These are phyloP conservation scores for Haliclona indistincta DNA, from an alignment of 37 sponge, comb jelly and placozoan genomes.

Conservation along the genomic window DNA sequence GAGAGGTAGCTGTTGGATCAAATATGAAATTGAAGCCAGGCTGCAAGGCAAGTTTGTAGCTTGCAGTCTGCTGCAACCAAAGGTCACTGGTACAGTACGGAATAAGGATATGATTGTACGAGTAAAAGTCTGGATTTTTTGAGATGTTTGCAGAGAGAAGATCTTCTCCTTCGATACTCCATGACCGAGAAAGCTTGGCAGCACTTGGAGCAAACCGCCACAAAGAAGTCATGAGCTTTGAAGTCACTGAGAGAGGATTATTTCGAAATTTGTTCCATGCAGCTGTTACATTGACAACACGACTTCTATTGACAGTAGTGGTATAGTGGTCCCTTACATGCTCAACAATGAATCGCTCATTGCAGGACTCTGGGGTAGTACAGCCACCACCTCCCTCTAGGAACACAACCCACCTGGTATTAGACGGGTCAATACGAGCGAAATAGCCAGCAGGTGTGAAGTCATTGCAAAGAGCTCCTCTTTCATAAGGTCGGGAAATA, in stretches of 20 bases:
- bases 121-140: conserved; percentile 42
- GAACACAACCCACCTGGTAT: conserved; percentile 47
- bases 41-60: not conserved
- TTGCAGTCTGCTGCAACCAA: conserved; percentile 34
- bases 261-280: conserved; percentile 27
- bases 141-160: conserved; percentile 23
- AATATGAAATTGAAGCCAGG: conserved; percentile 21
- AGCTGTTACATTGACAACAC: conserved; percentile 5
- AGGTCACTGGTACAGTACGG: conserved; percentile 78
- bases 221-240: conserved; percentile 47
- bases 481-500: not conserved
- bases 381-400: conserved; percentile 70
- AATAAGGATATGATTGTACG: conserved; percentile 57
- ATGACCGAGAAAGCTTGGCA: not conserved
- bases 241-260: conserved; percentile 15
- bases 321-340: conserved; percentile 17
- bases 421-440: conserved; percentile 1
- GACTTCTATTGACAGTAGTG: not conserved
- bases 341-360: conserved; percentile 44
- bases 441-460: conserved; percentile 61
- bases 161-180: conserved; percentile 41
- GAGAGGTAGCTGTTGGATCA: conserved; percentile 18
- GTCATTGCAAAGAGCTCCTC: conserved; percentile 54
- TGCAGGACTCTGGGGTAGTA: conserved; percentile 28
- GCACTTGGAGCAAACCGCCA: conserved; percentile 25